Conservation (phyloP, 92 coral and sea anemone genomes). For the Paramuricea clavata region DNA sequence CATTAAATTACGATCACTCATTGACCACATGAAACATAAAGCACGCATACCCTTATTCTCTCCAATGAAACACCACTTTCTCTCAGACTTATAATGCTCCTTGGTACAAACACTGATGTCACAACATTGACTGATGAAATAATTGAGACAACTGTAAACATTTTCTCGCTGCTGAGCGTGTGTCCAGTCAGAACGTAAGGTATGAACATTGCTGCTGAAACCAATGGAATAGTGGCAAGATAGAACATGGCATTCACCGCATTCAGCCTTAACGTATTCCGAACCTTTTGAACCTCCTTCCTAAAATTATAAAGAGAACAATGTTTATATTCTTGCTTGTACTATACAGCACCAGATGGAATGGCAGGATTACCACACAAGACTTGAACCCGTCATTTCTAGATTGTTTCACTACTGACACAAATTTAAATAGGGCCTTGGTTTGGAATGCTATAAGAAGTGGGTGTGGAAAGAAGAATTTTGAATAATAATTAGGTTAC, state of each 20-base stretch:
- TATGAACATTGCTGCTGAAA: slow-evolving; percentile 76
- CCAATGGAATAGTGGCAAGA: slow-evolving; percentile 69
- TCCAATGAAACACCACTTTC: slow-evolving; percentile 72
- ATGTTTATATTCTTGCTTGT: background rate
- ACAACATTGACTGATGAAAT: slow-evolving; percentile 65
- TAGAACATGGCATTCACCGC: slow-evolving; percentile 79
- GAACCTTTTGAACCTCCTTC: slow-evolving; percentile 71
- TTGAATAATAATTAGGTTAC: background rate
- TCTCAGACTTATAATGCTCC: slow-evolving; percentile 66
- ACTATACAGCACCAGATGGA: background rate
- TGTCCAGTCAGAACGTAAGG: slow-evolving; percentile 81
- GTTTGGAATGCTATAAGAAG: too few species aligned
- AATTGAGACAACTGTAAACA: slow-evolving; percentile 83
- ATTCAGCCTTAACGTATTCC: slow-evolving; percentile 68
- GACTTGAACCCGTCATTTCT: too few species aligned
- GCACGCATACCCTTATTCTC: slow-evolving; percentile 75
- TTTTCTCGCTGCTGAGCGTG: slow-evolving; percentile 76
- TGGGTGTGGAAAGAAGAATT: too few species aligned
- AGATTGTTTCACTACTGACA: too few species aligned
- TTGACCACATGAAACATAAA: background rate
- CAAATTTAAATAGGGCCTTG: too few species aligned
- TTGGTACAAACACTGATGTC: slow-evolving; percentile 75
- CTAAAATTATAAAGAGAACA: slow-evolving; percentile 51
- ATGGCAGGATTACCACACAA: too few species aligned
- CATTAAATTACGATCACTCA: too few species aligned